Evolutionary conservation across 1,140 invertebrate genomes (phyloP).

Genomic region (Potamilus streckersoni): DNA sequence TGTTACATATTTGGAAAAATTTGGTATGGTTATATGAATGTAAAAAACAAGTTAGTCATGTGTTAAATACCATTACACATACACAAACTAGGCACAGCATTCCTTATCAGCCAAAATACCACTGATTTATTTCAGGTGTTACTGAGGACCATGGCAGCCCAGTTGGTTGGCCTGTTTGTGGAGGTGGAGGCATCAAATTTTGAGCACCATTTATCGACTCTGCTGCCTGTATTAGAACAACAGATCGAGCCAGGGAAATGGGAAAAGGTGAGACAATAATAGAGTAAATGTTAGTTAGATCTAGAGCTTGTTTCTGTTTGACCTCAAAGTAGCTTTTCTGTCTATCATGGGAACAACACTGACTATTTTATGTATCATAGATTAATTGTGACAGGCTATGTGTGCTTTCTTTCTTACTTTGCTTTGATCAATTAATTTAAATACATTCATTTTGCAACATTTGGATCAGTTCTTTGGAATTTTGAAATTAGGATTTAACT

Average conservation of each 20-base stretch:
- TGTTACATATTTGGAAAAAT: no score
- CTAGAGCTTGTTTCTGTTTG: no score
- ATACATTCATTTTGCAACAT: no score
- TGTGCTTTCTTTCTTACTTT: background rate
- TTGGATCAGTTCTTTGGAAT: no score
- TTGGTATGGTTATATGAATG: no score
- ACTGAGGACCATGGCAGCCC: slow-evolving; percentile 71
- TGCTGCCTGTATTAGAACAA: slow-evolving; percentile 74
- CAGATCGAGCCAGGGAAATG: slow-evolving; percentile 64
- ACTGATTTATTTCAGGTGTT: slow-evolving; percentile 27
- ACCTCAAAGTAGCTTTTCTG: background rate
- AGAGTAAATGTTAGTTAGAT: no score
- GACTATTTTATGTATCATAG: background rate
- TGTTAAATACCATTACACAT: background rate
- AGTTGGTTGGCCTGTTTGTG: slow-evolving; percentile 78
- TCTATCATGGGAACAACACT: no score
- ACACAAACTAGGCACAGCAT: background rate
- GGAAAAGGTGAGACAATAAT: slow-evolving; percentile 27
- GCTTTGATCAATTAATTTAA: no score
- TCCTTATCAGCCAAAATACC: slow-evolving; percentile 1
- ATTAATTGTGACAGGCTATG: background rate
- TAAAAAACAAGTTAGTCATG: background rate
- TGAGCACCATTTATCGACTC: slow-evolving; percentile 71
- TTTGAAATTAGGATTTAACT: no score
- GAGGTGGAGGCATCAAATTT: slow-evolving; percentile 78